phyloP scores from a whole-genome alignment of 2,797 vertebrate genomes.

The Notolepis coatsorum region DNA sequence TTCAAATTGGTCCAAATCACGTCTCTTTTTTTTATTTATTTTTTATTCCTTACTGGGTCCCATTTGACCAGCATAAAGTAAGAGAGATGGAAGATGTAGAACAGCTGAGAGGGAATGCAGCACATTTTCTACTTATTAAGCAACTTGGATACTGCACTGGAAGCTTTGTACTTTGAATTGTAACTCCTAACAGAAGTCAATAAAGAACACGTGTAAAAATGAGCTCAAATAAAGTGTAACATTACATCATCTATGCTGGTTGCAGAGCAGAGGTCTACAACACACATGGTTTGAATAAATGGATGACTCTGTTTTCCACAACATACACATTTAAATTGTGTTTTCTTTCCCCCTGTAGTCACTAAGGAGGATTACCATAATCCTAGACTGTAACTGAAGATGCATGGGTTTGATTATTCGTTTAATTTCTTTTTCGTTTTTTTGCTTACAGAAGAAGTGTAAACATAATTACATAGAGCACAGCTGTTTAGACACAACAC shows the following conservation, averaged over 20 bases:
- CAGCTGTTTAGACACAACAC: slow-evolving; percentile 64
- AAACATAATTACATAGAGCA: slow-evolving; percentile 75
- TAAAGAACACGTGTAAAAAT: slow-evolving; percentile 43
- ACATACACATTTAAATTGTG: slow-evolving; percentile 67
- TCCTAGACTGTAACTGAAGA: slow-evolving; percentile 67
- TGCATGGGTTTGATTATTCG: slow-evolving; percentile 64
- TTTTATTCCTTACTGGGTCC: slow-evolving; percentile 70
- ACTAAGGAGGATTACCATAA: slow-evolving; percentile 70
- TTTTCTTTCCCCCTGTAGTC: slow-evolving; percentile 49
- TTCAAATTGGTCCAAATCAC: slow-evolving; percentile 77
- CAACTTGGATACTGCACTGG: slow-evolving; percentile 44
- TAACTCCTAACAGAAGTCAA: slow-evolving; percentile 44
- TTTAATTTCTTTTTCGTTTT: slow-evolving; percentile 76
- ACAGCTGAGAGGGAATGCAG: slow-evolving; percentile 68
- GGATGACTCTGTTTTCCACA: slow-evolving; percentile 58
- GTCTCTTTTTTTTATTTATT: no score
- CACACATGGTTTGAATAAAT: slow-evolving; percentile 55
- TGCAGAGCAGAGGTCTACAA: slow-evolving; percentile 16
- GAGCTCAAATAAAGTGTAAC: slow-evolving; percentile 42
- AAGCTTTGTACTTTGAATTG: slow-evolving; percentile 51
- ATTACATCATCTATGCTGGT: slow-evolving; percentile 41
- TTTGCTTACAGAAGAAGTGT: slow-evolving; percentile 66
- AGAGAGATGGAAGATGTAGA: slow-evolving; percentile 74
- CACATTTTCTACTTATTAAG: slow-evolving; percentile 46
- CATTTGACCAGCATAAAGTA: slow-evolving; percentile 77